A percentile compares a stretch with the other conserved stretches of the same genome.
Conservation (phyloP, 1,140 invertebrate genomes). For the Hyposmocoma kahamanoa region DNA sequence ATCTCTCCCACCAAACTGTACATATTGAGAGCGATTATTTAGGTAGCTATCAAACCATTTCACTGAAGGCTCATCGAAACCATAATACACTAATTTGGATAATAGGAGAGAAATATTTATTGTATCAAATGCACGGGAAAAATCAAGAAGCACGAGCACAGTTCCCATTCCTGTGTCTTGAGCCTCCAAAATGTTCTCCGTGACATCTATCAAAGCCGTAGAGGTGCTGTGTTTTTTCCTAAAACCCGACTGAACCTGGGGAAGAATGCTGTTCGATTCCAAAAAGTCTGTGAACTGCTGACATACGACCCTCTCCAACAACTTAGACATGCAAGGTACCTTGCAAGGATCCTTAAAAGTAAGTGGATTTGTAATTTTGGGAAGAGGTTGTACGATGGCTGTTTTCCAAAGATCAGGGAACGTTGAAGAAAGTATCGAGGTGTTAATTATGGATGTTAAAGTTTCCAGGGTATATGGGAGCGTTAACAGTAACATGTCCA, state of each 20-base stretch:
- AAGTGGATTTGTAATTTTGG: neutral
- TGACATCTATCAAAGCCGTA: too few species aligned
- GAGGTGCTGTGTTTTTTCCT: neutral
- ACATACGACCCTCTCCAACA: neutral
- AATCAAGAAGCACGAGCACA: neutral
- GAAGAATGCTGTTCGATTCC: constrained; percentile 1
- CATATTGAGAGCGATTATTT: neutral
- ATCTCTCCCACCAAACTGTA: neutral
- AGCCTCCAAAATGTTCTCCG: too few species aligned
- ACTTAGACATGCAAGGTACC: neutral
- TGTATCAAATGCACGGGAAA: too few species aligned
- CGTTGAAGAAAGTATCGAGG: neutral
- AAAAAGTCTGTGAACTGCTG: neutral
- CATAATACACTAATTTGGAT: neutral
- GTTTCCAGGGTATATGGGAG: neutral
- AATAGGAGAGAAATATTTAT: neutral
- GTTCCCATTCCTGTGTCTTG: neutral
- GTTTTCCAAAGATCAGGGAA: constrained; percentile 4
- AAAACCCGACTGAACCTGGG: neutral
- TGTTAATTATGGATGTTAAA: neutral
- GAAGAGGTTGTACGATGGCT: neutral
- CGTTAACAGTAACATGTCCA: constrained; percentile 4
- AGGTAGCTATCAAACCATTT: constrained; percentile 3
- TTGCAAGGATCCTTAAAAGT: neutral
- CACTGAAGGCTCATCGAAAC: neutral